A percentile compares a stretch with the other conserved stretches of the same genome.
Evolutionary conservation across 1,140 invertebrate species (phyloP).

Genomic region (Drosophila pectinifera): DNA sequence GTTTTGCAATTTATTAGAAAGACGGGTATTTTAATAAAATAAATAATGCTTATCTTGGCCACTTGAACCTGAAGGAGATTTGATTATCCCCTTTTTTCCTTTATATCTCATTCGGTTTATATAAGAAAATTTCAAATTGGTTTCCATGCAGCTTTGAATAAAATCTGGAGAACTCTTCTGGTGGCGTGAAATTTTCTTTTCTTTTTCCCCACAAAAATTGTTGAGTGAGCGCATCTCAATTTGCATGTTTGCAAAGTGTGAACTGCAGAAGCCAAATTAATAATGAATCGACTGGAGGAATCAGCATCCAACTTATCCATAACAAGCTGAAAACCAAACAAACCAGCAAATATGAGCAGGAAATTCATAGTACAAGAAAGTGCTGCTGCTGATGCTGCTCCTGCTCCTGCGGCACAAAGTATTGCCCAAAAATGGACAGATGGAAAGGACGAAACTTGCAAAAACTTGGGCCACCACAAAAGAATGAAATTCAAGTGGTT

Average conservation of each 20-base stretch:
- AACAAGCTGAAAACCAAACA: constrained; percentile 33
- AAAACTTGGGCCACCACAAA: constrained; percentile 38
- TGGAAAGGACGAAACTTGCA: constrained; percentile 34
- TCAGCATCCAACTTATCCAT: constrained; percentile 44
- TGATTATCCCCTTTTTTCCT: constrained; percentile 11
- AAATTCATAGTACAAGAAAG: constrained; percentile 23
- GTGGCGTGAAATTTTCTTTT: constrained; percentile 9
- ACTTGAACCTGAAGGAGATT: constrained; percentile 17
- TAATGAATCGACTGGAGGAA: constrained; percentile 49
- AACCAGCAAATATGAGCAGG: constrained; percentile 15
- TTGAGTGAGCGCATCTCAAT: constrained; percentile 28
- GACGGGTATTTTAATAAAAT: not conserved
- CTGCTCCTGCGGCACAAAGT: constrained; percentile 17
- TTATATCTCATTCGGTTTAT: constrained; percentile 8
- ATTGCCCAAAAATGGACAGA: constrained; percentile 27
- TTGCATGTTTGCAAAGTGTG: constrained; percentile 45
- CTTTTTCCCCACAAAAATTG: constrained; percentile 13
- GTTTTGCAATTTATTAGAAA: not conserved
- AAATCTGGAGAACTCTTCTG: constrained; percentile 18
- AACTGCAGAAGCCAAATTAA: constrained; percentile 40
- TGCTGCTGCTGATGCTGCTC: not conserved
- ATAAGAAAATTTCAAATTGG: constrained; percentile 38
- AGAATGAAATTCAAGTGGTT: constrained; percentile 53
- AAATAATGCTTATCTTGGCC: not conserved
- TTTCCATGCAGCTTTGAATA: constrained; percentile 32